Evolutionary conservation across 2,888 invertebrate species (phyloP), one percentile per base, ranked within the genome.

Genomic region (Erpobdella octoculata): DNA sequence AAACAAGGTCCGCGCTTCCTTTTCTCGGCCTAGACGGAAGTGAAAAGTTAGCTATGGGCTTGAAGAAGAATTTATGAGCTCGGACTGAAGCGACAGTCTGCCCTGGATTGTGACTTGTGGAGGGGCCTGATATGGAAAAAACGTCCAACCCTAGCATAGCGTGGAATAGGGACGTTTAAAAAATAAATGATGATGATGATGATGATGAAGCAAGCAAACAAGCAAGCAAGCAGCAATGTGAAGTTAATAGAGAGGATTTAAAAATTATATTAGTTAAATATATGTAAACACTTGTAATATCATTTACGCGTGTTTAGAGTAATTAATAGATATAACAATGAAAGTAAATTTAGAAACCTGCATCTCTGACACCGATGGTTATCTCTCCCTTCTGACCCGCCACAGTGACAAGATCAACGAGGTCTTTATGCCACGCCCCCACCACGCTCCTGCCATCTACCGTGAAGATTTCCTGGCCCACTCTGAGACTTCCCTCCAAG

Each of bases 351-450:
- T 46, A 18, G 21, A 46, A 28, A 53, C 53, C 25, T 46, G 38
- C 15, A 31, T 69, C 48, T 21, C 58, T 69, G 33, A 69, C 48
- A 9, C 53, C 58, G 6, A 69, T n/a, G n/a, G n/a, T 41, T 18
- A 69, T 46, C 35, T 33, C 48, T 18, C 69, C 69, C 9, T 35
- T 35, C 35, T 58, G 31, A 0, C 46, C 46, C n/a, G 69, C 69
- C 48, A 33, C 35, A 33, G 35, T 48, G 31, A 69, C 58, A 5
- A 69, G 69, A 36, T 69, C 69, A 58, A 69, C 69, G 5, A 69
- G 25, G 33, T 71, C 59, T 31, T 58, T 69, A 36, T 69, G 69
- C 69, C 69, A 69, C 33, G 69, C 69, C 35, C 69, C 69, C 33
- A 58, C 37, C 36, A 69, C 69, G 31, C 35, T 48, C 58, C 35